phyloP scores from a whole-genome alignment of 2,888 invertebrate species.

The Cylloceria caligata region DNA sequence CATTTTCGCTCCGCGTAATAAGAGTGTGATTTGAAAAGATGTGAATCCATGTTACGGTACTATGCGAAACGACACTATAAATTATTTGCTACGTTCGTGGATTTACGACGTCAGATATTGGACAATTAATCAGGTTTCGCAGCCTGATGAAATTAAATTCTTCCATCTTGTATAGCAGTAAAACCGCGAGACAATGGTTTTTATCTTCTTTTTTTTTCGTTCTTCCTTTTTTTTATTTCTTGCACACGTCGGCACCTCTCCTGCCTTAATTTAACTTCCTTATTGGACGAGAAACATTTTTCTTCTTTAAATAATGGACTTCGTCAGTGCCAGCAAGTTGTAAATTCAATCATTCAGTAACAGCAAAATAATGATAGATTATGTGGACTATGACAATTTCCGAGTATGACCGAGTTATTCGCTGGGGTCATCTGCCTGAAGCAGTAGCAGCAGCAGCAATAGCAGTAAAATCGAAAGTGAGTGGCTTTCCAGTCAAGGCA shows the following conservation, averaged over 20 bases:
- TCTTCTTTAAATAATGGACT: neutral
- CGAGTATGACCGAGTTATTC: neutral
- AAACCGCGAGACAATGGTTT: conserved; percentile 54
- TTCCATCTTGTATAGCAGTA: conserved; percentile 37
- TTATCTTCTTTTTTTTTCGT: conserved; percentile 5
- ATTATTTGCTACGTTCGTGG: conserved; percentile 80
- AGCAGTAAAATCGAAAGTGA: conserved; percentile 74
- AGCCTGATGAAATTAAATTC: conserved; percentile 82
- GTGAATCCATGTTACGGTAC: conserved; percentile 26
- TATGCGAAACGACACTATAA: conserved; percentile 74
- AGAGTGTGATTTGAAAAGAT: conserved; percentile 4
- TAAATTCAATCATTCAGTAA: neutral
- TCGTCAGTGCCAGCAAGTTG: no score
- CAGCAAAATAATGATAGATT: neutral
- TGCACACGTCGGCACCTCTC: conserved; percentile 14
- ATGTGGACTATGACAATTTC: neutral
- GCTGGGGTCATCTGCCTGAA: no score
- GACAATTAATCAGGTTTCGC: conserved; percentile 84
- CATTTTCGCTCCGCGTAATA: neutral
- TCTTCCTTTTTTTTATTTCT: conserved; percentile 18
- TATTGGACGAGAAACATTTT: conserved; percentile 2
- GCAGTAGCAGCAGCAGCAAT: conserved; percentile 31
- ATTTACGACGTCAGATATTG: conserved; percentile 83
- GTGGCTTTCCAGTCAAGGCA: conserved; percentile 53
- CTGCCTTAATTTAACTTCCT: conserved; percentile 30